These are phyloP conservation scores for Mus spicilegus DNA, from an alignment of 2,113 vertebrate genomes.

Conservation along the genomic window DNA sequence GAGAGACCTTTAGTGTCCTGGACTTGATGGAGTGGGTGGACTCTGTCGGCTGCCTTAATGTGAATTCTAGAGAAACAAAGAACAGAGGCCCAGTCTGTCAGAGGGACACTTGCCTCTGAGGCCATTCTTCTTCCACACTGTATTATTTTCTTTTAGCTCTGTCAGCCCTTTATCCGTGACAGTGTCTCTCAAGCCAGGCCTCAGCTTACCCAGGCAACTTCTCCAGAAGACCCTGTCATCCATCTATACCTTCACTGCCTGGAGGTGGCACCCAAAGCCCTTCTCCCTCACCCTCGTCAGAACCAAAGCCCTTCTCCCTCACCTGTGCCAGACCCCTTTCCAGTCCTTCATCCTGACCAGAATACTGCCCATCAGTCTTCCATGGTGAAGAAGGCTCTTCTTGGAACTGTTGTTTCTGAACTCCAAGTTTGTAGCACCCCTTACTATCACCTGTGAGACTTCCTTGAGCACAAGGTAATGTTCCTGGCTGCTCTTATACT, in stretches of 20 bases:
- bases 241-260: neutral
- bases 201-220: neutral
- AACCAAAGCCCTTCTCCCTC: neutral
- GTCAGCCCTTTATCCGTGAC: neutral
- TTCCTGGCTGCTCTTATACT: neutral
- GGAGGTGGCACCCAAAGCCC: neutral
- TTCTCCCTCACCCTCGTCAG: neutral
- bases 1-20: neutral
- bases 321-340: neutral
- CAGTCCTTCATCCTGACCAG: neutral
- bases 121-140: neutral
- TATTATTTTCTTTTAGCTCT: neutral
- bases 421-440: neutral
- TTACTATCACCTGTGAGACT: neutral
- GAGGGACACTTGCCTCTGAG: neutral
- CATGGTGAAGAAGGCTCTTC: constrained; percentile 20
- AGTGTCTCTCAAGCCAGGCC: neutral
- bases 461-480: neutral
- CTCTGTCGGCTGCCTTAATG: neutral
- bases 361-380: neutral
- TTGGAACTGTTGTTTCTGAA: neutral
- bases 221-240: neutral
- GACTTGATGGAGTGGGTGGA: neutral
- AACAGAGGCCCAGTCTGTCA: neutral
- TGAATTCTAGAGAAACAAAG: neutral